Conservation (phyloP, 1,140 invertebrate species). For the Dendroctonus valens region DNA sequence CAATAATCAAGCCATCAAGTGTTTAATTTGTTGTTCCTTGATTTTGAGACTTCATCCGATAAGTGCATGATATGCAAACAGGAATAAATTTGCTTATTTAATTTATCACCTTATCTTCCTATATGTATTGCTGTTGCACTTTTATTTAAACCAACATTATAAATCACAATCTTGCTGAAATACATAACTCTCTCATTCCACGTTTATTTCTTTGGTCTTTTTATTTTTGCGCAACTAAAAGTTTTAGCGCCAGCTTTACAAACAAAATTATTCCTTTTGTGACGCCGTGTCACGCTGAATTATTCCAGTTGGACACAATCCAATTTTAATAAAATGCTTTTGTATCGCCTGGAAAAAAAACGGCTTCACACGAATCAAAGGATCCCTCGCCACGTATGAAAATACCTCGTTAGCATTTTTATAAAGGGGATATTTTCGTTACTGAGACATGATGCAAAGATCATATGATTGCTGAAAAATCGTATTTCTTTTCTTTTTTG, state of each 20-base stretch:
- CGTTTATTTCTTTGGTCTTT: neutral
- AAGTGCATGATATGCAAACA: no score
- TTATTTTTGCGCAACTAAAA: constrained; percentile 32
- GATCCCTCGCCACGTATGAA: constrained; percentile 29
- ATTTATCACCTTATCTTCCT: no score
- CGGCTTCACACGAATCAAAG: constrained; percentile 28
- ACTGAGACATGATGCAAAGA: neutral
- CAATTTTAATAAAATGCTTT: constrained; percentile 37
- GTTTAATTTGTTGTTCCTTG: no score
- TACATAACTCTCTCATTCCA: no score
- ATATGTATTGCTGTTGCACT: no score
- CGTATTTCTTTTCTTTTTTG: no score
- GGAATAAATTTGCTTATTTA: no score
- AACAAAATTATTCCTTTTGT: constrained; percentile 34
- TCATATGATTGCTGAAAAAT: no score
- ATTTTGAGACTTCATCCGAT: no score
- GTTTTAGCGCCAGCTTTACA: constrained; percentile 33
- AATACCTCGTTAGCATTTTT: constrained; percentile 31
- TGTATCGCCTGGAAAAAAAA: constrained; percentile 31
- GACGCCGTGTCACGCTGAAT: constrained; percentile 33
- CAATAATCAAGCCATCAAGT: no score
- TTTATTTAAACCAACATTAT: no score
- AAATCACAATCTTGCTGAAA: no score
- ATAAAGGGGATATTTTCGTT: constrained; percentile 19
- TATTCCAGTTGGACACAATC: constrained; percentile 34